phyloP scores from a whole-genome alignment of 2,797 vertebrate species.

The Heliangelus exortis region DNA sequence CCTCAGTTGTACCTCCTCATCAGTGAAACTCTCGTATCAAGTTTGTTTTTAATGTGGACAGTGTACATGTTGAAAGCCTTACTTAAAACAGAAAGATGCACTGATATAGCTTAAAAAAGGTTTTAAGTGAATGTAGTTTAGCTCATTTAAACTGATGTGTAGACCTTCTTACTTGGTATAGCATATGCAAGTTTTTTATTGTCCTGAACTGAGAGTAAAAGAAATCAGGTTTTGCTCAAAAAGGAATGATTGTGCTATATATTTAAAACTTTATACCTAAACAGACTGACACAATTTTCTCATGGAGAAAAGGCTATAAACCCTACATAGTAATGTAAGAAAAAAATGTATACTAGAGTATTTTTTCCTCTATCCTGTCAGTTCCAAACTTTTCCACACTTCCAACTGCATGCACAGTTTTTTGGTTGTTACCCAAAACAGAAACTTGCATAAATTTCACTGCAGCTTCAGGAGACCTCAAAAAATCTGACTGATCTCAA shows the following conservation, averaged over 20 bases:
- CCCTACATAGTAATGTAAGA: background rate
- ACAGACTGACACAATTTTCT: background rate
- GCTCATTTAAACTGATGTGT: background rate
- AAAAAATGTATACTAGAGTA: background rate
- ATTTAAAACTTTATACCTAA: background rate
- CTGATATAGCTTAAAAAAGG: background rate
- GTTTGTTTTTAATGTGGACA: background rate
- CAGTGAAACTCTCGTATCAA: background rate
- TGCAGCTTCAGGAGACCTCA: background rate
- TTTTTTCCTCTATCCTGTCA: background rate
- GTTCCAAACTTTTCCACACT: background rate
- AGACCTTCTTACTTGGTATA: background rate
- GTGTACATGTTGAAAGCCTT: background rate
- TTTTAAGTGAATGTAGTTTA: background rate
- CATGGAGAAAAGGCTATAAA: background rate
- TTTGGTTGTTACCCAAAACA: conserved; percentile 13
- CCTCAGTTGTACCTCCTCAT: background rate
- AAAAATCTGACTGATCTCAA: fast-evolving
- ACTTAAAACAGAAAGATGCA: background rate
- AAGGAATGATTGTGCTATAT: background rate
- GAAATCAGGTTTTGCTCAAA: background rate
- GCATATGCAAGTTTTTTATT: background rate
- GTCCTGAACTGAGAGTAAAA: background rate
- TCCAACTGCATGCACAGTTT: background rate
- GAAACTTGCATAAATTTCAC: conserved; percentile 9